Base-by-base conservation (phyloP, 1,140 invertebrate genomes). In the Amphibalanus amphitrite region DNA sequence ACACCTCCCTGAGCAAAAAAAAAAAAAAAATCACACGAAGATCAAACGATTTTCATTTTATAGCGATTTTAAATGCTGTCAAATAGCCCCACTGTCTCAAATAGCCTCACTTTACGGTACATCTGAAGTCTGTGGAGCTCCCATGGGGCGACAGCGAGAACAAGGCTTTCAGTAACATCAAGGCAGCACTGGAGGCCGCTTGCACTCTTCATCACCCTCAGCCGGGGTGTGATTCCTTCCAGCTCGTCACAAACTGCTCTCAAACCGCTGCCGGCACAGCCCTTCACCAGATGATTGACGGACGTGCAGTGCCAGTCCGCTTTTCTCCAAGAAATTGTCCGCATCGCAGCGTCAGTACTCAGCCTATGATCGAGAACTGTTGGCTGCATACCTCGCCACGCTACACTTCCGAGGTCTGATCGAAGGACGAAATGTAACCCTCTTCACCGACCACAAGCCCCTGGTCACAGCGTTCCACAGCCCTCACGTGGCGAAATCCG, bases 361-460 rank as follows among this genome's bases (percentile, higher is more conserved):
- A 20, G 76, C 79, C 3, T 83, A 80, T 75, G 81, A 82, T 72
- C 71, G 80, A 10, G 82, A 85, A 75, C 73, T 84, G 0, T 70
- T 83, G 8, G 82, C 80, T 0, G 79, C 82, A 28, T 84, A 82
- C 74, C 70, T 74, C 23, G 76, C 77, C 13, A 74, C 82, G 0
- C 77, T 80, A 72, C 77, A 80, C 70, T 84, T 84, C 73, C 75
- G 76, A 15, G 77, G 81, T 70, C 75, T 80, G 30, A 30, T 84
- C 0, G 80, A 83, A 77, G 80, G 76, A 28, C 74, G 78, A 72
- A 13, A 30, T 26, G 79, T 82, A 68, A 73, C 69, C 0, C 75
- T 82, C 13, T 78, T 72, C 29, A 80, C 78, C 4, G 79, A 83
- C 71, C 82, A 83, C 71, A 79, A 79, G 71, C 80, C 79, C 0